Percentiles rank a stretch among this genome's conserved stretches.
These are phyloP conservation scores for Drosophila gunungcola DNA, from an alignment of 1,140 invertebrate genomes.

Conservation along the genomic window DNA sequence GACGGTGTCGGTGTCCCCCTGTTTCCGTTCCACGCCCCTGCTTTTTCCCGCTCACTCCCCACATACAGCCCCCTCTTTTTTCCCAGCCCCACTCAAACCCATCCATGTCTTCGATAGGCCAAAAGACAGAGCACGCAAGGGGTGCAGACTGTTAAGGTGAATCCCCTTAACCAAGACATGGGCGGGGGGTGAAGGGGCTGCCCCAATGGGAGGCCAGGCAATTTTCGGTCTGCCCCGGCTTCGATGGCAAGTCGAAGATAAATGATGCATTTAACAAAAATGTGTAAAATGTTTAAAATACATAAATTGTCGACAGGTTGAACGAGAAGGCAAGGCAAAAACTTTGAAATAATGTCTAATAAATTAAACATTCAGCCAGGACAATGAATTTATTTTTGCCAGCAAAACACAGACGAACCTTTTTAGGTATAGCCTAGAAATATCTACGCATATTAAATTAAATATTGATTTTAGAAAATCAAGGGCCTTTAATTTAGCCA, in stretches of 20 bases:
- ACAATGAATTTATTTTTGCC: conserved; percentile 16
- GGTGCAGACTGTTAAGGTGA: conserved; percentile 47
- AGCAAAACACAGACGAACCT: background rate
- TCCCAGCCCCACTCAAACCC: conserved; percentile 14
- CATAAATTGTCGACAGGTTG: conserved; percentile 68
- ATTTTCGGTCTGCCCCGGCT: conserved; percentile 27
- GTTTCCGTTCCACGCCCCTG: conserved; percentile 9
- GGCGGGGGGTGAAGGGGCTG: conserved; percentile 7
- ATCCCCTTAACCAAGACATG: conserved; percentile 13
- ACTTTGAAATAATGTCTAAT: conserved; percentile 18
- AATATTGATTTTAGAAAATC: too few relatives aligned
- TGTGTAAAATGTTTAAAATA: conserved; percentile 74
- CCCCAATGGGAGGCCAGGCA: conserved; percentile 2
- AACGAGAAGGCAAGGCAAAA: background rate
- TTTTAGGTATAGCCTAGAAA: background rate
- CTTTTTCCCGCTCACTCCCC: background rate
- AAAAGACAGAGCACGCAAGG: conserved; percentile 47
- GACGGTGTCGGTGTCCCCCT: background rate
- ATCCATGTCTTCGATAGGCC: conserved; percentile 20
- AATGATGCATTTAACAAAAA: conserved; percentile 78
- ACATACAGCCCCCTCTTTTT: conserved; percentile 5
- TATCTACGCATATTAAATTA: background rate
- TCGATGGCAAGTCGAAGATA: conserved; percentile 59
- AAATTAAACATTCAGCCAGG: conserved; percentile 38
- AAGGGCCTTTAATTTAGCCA: too few relatives aligned